Conservation (phyloP, 2,113 vertebrate genomes). For the Corythornis cristatus region DNA sequence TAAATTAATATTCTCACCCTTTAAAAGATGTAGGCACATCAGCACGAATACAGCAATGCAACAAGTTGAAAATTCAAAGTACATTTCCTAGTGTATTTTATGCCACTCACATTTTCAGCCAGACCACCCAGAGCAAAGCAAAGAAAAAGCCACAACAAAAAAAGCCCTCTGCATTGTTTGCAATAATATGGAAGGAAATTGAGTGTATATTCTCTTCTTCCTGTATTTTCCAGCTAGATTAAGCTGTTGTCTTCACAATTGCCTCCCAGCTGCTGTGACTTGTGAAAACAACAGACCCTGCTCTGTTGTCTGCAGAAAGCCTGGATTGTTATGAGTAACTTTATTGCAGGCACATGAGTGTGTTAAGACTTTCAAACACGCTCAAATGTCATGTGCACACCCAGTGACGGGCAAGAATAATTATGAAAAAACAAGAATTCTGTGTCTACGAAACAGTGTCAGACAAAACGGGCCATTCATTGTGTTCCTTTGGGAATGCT, state of each 20-base stretch:
- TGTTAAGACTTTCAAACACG: constrained; percentile 88
- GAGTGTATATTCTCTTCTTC: constrained; percentile 83
- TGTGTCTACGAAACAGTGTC: constrained; percentile 81
- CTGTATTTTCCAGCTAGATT: constrained; percentile 85
- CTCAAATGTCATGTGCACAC: constrained; percentile 92
- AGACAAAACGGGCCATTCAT: constrained; percentile 94
- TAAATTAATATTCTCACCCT: constrained; percentile 24
- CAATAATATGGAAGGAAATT: constrained; percentile 77
- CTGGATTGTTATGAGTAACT: constrained; percentile 86
- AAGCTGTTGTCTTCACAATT: constrained; percentile 89
- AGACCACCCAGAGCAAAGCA: constrained; percentile 78
- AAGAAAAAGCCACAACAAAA: constrained; percentile 66
- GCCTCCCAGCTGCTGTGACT: constrained; percentile 91
- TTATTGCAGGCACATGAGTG: constrained; percentile 93
- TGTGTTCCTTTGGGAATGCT: constrained; percentile 92
- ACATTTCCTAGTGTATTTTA: constrained; percentile 63
- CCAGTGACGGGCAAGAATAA: constrained; percentile 87
- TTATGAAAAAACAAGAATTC: constrained; percentile 90
- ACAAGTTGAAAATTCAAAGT: constrained; percentile 68
- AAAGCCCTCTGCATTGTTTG: constrained; percentile 79
- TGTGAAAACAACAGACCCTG: constrained; percentile 88
- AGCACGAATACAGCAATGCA: constrained; percentile 45
- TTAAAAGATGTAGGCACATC: constrained; percentile 55
- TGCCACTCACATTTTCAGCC: constrained; percentile 73
- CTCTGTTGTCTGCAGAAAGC: constrained; percentile 93